A percentile compares a stretch with the other conserved stretches of the same genome.
These are phyloP conservation scores for Dendrolimus houi DNA, from an alignment of 2,888 invertebrate species.

Conservation along the genomic window DNA sequence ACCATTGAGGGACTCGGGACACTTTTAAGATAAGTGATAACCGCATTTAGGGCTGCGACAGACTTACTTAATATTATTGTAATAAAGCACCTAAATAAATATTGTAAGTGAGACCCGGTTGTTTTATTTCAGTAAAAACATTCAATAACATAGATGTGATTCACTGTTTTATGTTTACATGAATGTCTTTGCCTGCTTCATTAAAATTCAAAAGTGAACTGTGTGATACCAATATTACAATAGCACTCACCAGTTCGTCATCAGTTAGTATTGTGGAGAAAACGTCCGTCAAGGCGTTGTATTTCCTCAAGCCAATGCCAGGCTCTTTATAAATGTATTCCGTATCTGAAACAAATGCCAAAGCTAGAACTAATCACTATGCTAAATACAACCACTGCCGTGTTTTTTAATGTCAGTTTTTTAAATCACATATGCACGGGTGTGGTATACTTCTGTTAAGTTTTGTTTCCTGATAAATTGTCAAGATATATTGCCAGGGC, in stretches of 20 bases:
- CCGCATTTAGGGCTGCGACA: no score
- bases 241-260: slow-evolving; percentile 44
- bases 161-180: neutral
- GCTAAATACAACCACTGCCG: neutral
- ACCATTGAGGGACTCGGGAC: no score
- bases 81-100: no score
- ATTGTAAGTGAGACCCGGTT: no score
- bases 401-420: no score
- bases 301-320: slow-evolving; percentile 39
- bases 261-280: slow-evolving; percentile 34
- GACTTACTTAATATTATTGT: no score
- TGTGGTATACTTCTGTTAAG: no score
- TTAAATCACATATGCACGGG: no score
- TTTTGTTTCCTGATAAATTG: no score
- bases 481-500: no score
- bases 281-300: slow-evolving; percentile 33
- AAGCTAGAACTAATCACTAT: neutral
- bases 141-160: slow-evolving; percentile 5
- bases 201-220: neutral
- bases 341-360: slow-evolving; percentile 36
- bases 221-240: neutral
- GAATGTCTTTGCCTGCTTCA: neutral
- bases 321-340: slow-evolving; percentile 48
- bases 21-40: no score
- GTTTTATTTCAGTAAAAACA: neutral